These are phyloP conservation scores for Prionailurus bengalensis DNA, from an alignment of 2,113 vertebrate species.

Conservation along the genomic window DNA sequence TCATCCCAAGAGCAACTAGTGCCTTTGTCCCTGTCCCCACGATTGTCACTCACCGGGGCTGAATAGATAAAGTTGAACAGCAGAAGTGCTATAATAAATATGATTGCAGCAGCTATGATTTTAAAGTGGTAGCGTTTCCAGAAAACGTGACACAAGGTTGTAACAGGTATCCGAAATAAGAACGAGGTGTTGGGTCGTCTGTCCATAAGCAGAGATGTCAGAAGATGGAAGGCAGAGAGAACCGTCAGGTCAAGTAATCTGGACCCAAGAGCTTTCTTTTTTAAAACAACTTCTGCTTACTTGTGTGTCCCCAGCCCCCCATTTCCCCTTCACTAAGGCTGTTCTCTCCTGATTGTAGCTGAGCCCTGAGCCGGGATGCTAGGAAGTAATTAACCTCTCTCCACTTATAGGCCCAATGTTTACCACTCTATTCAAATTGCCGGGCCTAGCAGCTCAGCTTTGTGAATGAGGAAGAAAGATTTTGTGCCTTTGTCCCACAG, in stretches of 20 bases:
- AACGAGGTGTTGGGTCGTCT: slow-evolving; percentile 77
- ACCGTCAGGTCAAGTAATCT: background rate
- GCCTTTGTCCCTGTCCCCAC: background rate
- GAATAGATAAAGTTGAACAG: slow-evolving; percentile 84
- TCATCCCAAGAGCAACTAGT: background rate
- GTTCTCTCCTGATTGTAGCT: background rate
- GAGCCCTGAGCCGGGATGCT: background rate
- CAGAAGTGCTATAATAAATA: background rate
- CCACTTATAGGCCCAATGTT: background rate
- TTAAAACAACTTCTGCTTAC: background rate
- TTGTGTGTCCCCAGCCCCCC: background rate
- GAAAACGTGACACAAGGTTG: background rate
- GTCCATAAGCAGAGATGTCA: background rate
- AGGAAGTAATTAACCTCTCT: background rate
- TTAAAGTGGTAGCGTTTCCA: slow-evolving; percentile 82
- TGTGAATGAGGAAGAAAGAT: background rate
- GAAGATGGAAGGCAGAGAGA: background rate
- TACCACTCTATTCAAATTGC: background rate
- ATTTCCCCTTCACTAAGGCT: background rate
- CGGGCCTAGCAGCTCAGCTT: background rate
- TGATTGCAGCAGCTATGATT: background rate
- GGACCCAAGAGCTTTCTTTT: background rate
- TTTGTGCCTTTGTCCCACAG: background rate
- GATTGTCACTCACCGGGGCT: slow-evolving; percentile 79
- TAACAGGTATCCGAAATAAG: slow-evolving; percentile 77